Conservation (phyloP, 53 echinoderm and acorn worm species). For the Mesocentrotus franciscanus region DNA sequence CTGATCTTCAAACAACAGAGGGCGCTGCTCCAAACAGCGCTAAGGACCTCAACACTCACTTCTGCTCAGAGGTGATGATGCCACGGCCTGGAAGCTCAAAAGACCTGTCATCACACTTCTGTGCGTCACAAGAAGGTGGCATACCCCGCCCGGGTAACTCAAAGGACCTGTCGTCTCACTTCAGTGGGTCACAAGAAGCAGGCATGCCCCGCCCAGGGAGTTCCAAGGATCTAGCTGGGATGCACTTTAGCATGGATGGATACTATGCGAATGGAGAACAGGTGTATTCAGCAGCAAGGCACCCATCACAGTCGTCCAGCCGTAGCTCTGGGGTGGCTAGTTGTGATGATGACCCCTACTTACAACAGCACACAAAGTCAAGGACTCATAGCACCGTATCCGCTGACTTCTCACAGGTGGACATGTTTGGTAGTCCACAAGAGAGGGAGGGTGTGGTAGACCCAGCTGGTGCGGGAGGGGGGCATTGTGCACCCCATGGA, state of each 20-base stretch:
- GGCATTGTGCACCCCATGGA: constrained; percentile 14
- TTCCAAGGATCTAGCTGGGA: constrained; percentile 2
- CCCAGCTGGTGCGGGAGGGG: neutral
- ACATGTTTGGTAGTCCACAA: constrained; percentile 50
- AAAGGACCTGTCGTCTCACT: neutral
- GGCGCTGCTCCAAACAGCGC: constrained; percentile 12
- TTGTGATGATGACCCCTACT: constrained; percentile 47
- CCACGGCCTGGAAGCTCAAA: constrained; percentile 22
- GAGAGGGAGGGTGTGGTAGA: neutral
- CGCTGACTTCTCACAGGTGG: constrained; percentile 56
- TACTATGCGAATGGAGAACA: constrained; percentile 5
- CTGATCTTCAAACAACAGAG: neutral
- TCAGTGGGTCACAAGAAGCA: neutral
- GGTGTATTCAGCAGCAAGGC: neutral
- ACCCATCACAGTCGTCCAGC: constrained; percentile 62
- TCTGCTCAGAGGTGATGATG: constrained; percentile 12
- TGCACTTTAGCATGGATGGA: neutral
- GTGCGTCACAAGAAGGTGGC: neutral
- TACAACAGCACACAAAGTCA: constrained; percentile 26
- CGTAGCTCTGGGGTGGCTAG: constrained; percentile 63
- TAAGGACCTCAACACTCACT: constrained; percentile 18
- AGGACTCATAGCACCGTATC: constrained; percentile 39
- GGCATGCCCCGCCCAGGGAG: constrained; percentile 22
- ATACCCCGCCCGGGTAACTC: neutral
- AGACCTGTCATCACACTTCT: constrained; percentile 12